Percentiles rank a stretch among this genome's conserved stretches.
Conservation (phyloP, 2,113 vertebrate genomes). For the Poicephalus meyeri region DNA sequence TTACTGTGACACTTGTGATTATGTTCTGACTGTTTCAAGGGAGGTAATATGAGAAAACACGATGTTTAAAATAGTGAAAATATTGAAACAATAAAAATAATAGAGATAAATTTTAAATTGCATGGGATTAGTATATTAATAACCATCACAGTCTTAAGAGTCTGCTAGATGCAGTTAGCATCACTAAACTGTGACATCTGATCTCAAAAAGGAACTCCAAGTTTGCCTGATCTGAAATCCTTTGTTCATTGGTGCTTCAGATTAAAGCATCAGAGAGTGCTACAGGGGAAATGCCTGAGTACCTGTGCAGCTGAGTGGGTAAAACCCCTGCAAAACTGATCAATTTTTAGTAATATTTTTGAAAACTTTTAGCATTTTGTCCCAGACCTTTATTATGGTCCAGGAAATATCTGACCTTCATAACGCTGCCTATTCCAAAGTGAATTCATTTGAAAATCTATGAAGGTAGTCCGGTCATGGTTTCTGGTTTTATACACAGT, state of each 20-base stretch:
- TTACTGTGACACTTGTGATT: not conserved
- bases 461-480: not conserved
- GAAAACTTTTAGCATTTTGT: not conserved
- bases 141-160: not conserved
- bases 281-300: not conserved
- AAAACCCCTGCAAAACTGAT: not conserved
- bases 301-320: not conserved
- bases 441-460: not conserved
- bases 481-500: not conserved
- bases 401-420: not conserved
- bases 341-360: not conserved
- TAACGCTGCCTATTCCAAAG: not conserved
- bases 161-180: not conserved
- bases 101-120: not conserved
- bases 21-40: not conserved
- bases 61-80: not conserved
- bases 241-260: not conserved
- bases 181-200: not conserved
- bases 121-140: not conserved
- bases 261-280: not conserved
- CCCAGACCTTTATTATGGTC: not conserved
- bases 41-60: not conserved
- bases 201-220: not conserved
- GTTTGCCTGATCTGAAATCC: not conserved
- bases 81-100: not conserved